These are phyloP conservation scores for Cataglyphis livida DNA, from an alignment of 2,888 invertebrate species.

Conservation along the genomic window DNA sequence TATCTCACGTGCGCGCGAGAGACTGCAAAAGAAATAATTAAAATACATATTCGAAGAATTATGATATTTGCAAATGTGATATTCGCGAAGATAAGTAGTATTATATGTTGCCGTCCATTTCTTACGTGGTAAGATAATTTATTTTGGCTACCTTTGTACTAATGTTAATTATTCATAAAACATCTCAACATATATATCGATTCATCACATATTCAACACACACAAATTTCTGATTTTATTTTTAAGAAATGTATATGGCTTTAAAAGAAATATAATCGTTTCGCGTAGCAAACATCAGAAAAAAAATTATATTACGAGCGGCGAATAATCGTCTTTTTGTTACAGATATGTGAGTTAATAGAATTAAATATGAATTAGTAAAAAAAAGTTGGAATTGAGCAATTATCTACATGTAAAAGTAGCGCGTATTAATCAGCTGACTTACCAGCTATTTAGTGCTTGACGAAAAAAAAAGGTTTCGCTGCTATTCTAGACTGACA, in stretches of 20 bases:
- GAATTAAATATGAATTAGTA: constrained; percentile 2
- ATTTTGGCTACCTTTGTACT: not conserved
- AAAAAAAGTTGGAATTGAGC: not conserved
- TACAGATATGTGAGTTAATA: not conserved
- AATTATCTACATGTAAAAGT: not conserved
- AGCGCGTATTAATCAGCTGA: not conserved
- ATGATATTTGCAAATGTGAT: constrained; percentile 25
- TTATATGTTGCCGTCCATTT: constrained; percentile 49
- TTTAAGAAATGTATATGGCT: not conserved
- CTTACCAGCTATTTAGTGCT: not conserved
- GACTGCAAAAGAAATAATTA: not conserved
- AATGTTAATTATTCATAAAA: not conserved
- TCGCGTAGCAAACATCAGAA: not conserved
- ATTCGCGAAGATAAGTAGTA: constrained; percentile 32
- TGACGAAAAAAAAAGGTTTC: not conserved
- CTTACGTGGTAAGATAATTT: constrained; percentile 12
- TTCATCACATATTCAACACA: not conserved
- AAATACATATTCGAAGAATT: constrained; percentile 19
- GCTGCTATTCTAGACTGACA: not conserved
- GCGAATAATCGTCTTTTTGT: not conserved
- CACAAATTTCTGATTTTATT: not conserved
- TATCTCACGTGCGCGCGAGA: not conserved
- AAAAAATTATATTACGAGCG: not conserved
- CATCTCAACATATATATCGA: not conserved
- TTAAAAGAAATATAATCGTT: not conserved